Conservation (phyloP, 2,888 invertebrate species). For the Agapostemon virescens region DNA sequence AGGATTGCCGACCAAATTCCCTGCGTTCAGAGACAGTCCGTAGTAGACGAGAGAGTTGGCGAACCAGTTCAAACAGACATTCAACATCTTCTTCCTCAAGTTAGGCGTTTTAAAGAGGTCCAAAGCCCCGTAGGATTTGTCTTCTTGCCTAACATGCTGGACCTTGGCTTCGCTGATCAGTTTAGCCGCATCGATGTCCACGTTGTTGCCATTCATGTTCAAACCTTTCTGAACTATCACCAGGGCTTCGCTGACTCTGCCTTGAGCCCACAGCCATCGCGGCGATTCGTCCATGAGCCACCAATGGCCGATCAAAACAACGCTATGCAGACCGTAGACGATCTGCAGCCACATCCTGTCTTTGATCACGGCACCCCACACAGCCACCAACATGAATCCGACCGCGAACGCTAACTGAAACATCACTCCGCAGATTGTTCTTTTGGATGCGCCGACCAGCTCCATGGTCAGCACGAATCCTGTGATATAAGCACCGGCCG, state of each 20-base stretch:
- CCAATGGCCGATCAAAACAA: conserved; percentile 89
- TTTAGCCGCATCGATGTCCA: conserved; percentile 83
- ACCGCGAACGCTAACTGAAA: conserved; percentile 90
- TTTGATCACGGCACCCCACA: conserved; percentile 90
- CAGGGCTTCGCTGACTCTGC: conserved; percentile 87
- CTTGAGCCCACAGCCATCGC: conserved; percentile 93
- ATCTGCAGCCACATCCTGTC: conserved; percentile 87
- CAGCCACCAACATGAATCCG: conserved; percentile 91
- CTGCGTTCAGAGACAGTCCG: conserved; percentile 90
- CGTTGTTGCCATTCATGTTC: conserved; percentile 86
- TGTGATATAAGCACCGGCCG: conserved; percentile 86
- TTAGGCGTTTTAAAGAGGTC: conserved; percentile 92
- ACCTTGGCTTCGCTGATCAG: conserved; percentile 84
- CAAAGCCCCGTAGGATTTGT: conserved; percentile 83
- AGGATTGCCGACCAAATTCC: conserved; percentile 91
- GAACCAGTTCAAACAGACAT: conserved; percentile 92
- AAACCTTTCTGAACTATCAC: conserved; percentile 88
- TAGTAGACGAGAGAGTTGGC: conserved; percentile 94
- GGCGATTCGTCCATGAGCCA: conserved; percentile 95
- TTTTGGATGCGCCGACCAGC: conserved; percentile 89
- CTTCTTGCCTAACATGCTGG: conserved; percentile 75
- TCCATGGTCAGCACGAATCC: conserved; percentile 90
- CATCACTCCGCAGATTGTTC: conserved; percentile 90
- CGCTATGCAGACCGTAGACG: conserved; percentile 88
- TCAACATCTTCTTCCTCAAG: conserved; percentile 89